Evolutionary conservation across 2,888 invertebrate genomes (phyloP), one percentile per base, ranked within the genome.

Genomic region (Lucinisca nassula): DNA sequence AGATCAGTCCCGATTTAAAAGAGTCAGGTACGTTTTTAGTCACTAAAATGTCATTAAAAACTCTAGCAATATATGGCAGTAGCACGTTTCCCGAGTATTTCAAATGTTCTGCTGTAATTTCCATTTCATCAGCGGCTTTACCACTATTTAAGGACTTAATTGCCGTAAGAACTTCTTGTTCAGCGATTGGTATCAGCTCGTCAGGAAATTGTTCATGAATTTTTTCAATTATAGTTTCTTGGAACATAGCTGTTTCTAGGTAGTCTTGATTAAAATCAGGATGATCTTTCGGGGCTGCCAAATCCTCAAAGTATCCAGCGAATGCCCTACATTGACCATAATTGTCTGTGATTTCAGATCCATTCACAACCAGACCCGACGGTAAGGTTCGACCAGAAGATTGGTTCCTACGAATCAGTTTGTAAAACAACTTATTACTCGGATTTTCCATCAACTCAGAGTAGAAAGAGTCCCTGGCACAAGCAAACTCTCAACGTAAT

Each of bases 221-320:
- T 21, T 73, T n/a, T 4, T 73, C 45, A 37, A 73, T 73, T 10
- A 73, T 4, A 37, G 3, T 27, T 40, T 45, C 55, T 21, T 79
- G 61, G 14, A 45, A 21, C 14, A 45, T 67, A 21, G 61, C 58
- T n/a, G 32, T 45, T 12, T 45, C 45, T 14, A 61, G 40, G n/a
- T 38, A 61, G 4, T 67, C 58, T 24, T 40, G 32, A 35, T 38
- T 45, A 27, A 61, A 55, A 27, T 79, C 38, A 14, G 32, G 58
- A 79, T 67, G 58, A 55, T 35, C 49, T 30, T 79, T 79, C 17
- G 79, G 79, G 30, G 58, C 67, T 38, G 79, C 79, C 27, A 79
- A 40, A 24, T 79, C 79, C 40, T 79, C 67, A 45, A 67, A 79
- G 10, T 79, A 79, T 30, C 21, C 10, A 0, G 67, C 27, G 45